These are phyloP conservation scores for Hirudinaria manillensis DNA, from an alignment of 2,888 invertebrate genomes.

Conservation along the genomic window DNA sequence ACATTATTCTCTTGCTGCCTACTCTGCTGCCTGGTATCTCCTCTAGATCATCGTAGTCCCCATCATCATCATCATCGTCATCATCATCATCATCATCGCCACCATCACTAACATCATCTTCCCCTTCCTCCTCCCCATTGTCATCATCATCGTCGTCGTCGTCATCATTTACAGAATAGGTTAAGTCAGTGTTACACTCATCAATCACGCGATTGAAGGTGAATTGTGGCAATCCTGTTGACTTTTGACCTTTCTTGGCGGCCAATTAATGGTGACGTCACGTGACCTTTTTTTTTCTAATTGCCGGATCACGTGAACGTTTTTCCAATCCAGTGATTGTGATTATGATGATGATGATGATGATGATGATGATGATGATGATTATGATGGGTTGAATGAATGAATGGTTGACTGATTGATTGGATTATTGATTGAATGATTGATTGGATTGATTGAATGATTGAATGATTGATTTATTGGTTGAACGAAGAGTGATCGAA, in stretches of 20 bases:
- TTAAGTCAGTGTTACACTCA: not conserved
- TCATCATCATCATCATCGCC: constrained; percentile 2
- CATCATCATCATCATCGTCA: constrained; percentile 7
- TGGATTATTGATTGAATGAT: too few species aligned
- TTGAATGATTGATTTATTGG: not conserved
- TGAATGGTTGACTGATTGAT: too few species aligned
- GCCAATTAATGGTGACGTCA: too few species aligned
- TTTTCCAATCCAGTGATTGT: too few species aligned
- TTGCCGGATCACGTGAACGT: too few species aligned
- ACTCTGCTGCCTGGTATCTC: too few species aligned
- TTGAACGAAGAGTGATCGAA: not conserved
- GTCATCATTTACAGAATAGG: not conserved
- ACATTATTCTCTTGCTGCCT: too few species aligned
- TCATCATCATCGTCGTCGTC: not conserved
- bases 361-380: constrained; percentile 4
- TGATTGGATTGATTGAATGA: not conserved
- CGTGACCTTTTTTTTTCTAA: too few species aligned
- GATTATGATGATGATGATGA: constrained; percentile 8
- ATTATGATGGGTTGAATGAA: not conserved
- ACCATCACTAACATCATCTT: constrained; percentile 4
- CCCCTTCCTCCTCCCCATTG: not conserved
- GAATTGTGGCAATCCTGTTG: too few species aligned
- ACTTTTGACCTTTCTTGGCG: too few species aligned
- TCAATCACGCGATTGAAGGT: not conserved
- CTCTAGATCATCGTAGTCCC: not conserved